These are phyloP conservation scores for Campodea augens DNA, from an alignment of 1,140 invertebrate genomes.

Conservation along the genomic window DNA sequence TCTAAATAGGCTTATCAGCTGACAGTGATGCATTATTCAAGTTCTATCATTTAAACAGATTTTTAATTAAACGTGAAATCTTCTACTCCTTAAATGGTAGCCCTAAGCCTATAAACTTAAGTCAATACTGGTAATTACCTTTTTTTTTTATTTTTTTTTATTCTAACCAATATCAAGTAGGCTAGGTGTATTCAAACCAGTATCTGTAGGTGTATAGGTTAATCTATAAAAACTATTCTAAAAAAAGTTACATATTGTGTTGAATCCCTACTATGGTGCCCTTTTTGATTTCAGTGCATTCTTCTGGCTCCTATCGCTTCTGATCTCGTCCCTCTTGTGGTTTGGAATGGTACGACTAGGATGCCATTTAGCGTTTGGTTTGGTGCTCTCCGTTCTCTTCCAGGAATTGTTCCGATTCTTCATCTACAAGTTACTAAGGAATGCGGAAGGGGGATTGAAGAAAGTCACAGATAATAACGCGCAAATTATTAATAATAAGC, in stretches of 20 bases:
- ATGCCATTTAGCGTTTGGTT: constrained; percentile 56
- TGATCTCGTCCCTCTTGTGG: constrained; percentile 79
- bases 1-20: no score
- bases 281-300: constrained; percentile 49
- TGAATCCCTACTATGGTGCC: not conserved
- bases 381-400: constrained; percentile 72
- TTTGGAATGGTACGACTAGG: constrained; percentile 57
- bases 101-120: no score
- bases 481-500: constrained; percentile 60
- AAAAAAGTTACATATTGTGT: not conserved
- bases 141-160: no score
- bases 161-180: no score
- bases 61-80: no score
- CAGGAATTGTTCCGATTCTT: constrained; percentile 60
- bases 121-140: no score
- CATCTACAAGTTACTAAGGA: constrained; percentile 53
- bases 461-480: constrained; percentile 59
- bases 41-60: no score
- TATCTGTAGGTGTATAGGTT: no score
- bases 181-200: no score
- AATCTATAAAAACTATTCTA: not conserved
- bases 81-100: no score
- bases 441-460: constrained; percentile 70
- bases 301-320: constrained; percentile 80
- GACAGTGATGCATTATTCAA: no score